Evolutionary conservation across 2,888 invertebrate genomes (phyloP).

Genomic region (Tachina lurida): DNA sequence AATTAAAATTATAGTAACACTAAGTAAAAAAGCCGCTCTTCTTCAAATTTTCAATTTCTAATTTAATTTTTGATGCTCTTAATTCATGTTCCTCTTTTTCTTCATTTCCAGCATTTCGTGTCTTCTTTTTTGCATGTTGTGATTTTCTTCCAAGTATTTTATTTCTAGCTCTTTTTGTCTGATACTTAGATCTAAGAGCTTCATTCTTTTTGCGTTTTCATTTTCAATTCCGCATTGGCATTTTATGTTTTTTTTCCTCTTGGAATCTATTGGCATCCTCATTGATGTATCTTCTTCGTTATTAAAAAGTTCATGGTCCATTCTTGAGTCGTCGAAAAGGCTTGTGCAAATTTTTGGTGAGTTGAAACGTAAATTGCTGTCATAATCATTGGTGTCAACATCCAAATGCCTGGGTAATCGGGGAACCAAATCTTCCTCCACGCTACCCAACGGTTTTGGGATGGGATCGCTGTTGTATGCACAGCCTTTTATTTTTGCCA

Average conservation of each 20-base stretch:
- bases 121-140: background rate
- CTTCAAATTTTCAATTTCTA: constrained; percentile 22
- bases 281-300: background rate
- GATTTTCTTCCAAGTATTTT: constrained; percentile 26
- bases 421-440: no score
- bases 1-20: no score
- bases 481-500: constrained; percentile 20
- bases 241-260: constrained; percentile 8
- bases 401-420: background rate
- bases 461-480: background rate
- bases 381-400: no score
- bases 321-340: background rate
- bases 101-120: constrained; percentile 3
- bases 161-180: constrained; percentile 33
- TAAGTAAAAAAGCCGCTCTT: background rate
- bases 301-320: background rate
- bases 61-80: constrained; percentile 18
- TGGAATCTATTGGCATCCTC: constrained; percentile 5
- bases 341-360: no score
- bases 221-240: background rate
- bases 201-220: constrained; percentile 25
- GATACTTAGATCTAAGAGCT: constrained; percentile 29
- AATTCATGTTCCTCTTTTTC: constrained; percentile 6
- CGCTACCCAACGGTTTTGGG: no score
- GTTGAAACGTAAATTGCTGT: no score